These are phyloP conservation scores for Amblyteles armatorius DNA, from an alignment of 2,888 invertebrate genomes.

Conservation along the genomic window DNA sequence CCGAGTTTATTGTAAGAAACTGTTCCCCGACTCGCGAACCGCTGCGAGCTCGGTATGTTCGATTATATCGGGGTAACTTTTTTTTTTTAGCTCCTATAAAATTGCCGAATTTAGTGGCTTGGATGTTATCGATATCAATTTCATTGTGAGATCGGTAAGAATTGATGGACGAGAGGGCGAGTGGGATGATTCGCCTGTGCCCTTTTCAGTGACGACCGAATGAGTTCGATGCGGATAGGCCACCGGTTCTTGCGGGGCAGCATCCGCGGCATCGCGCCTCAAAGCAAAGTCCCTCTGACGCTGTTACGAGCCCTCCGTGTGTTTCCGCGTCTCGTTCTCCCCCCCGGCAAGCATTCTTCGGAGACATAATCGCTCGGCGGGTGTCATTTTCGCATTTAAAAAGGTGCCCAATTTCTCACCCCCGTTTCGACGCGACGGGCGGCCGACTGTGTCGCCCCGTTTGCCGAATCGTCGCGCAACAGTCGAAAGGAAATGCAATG, in stretches of 20 bases:
- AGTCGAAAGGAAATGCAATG: conserved; percentile 66
- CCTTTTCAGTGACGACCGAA: conserved; percentile 22
- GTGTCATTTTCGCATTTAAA: conserved; percentile 77
- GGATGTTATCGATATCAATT: not conserved
- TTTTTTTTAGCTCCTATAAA: not conserved
- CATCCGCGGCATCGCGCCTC: conserved; percentile 57
- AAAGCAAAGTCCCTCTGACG: conserved; percentile 64
- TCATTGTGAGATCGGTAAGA: not conserved
- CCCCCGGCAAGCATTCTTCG: conserved; percentile 65
- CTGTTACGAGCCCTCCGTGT: conserved; percentile 30
- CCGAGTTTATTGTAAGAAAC: conserved; percentile 37
- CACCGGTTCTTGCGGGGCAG: conserved; percentile 54
- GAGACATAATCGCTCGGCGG: conserved; percentile 77
- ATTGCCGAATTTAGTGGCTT: not conserved
- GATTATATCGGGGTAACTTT: conserved; percentile 15
- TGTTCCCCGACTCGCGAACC: conserved; percentile 8
- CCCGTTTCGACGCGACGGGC: conserved; percentile 81
- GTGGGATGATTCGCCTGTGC: not conserved
- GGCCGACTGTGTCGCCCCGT: conserved; percentile 68
- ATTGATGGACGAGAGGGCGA: not conserved
- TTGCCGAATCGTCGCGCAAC: conserved; percentile 68
- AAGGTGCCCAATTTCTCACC: conserved; percentile 84
- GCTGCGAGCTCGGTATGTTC: conserved; percentile 9
- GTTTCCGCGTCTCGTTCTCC: conserved; percentile 46
- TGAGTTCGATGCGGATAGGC: conserved; percentile 50